Conservation (phyloP, 2,888 invertebrate species). For the Torymus tubicola region DNA sequence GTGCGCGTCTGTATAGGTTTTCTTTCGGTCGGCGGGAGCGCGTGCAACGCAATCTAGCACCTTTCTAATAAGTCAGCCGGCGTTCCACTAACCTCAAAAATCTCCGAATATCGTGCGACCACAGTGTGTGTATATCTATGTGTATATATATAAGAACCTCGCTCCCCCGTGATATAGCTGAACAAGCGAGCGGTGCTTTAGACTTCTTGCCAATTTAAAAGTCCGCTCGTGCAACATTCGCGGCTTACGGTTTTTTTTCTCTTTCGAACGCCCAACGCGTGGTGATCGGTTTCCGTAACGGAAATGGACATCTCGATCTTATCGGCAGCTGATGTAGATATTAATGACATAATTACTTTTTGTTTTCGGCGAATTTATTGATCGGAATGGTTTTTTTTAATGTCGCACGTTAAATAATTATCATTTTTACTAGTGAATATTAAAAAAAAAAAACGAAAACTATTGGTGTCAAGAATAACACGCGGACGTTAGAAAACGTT, state of each 20-base stretch:
- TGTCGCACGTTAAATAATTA: too few species aligned
- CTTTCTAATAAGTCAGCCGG: conserved; percentile 55
- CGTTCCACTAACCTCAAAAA: conserved; percentile 56
- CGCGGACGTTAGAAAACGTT: too few species aligned
- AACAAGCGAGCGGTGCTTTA: not conserved
- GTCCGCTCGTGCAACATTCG: conserved; percentile 22
- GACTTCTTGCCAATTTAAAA: conserved; percentile 45
- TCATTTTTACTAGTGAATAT: conserved; percentile 1
- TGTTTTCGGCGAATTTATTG: too few species aligned
- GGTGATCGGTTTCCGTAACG: too few species aligned
- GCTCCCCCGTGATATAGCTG: not conserved
- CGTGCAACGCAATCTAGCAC: conserved; percentile 49
- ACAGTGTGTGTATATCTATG: not conserved
- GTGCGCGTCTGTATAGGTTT: not conserved
- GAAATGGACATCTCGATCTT: too few species aligned
- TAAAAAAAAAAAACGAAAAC: not conserved
- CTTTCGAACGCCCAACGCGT: not conserved
- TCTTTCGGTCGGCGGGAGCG: not conserved
- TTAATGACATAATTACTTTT: too few species aligned
- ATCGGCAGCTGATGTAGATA: too few species aligned
- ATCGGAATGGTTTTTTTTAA: too few species aligned
- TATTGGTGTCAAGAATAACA: too few species aligned
- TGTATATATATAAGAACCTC: not conserved
- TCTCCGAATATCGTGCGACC: conserved; percentile 11
- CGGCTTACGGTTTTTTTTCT: not conserved